Evolutionary conservation across 1,140 invertebrate species (phyloP).

Genomic region (Oncopodura yosiiana): DNA sequence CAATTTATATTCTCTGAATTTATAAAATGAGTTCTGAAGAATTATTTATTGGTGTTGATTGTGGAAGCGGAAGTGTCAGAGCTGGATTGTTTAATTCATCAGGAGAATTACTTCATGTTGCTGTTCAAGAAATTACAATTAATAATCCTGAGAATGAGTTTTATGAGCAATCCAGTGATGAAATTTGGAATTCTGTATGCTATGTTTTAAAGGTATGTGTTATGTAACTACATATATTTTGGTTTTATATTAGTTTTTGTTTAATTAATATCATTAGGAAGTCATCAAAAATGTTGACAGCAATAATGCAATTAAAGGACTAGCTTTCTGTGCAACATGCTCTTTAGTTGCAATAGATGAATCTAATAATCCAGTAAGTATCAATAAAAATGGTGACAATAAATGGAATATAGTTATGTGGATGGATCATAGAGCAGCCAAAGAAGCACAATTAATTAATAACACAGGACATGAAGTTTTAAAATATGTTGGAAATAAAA

Average conservation of each 20-base stretch:
- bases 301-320: conserved; percentile 55
- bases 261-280: conserved; percentile 42
- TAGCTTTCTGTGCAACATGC: conserved; percentile 94
- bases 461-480: conserved; percentile 61
- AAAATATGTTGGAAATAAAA: conserved; percentile 76
- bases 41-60: conserved; percentile 86
- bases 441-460: conserved; percentile 76
- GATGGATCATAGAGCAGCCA: conserved; percentile 87
- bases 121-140: conserved; percentile 57
- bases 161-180: conserved; percentile 85
- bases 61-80: conserved; percentile 79
- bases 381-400: conserved; percentile 50
- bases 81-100: conserved; percentile 59
- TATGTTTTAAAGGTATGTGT: conserved; percentile 54
- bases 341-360: conserved; percentile 74
- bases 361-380: conserved; percentile 57
- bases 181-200: conserved; percentile 73
- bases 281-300: conserved; percentile 49
- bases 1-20: too few relatives aligned
- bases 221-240: background rate
- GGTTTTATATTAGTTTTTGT: background rate
- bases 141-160: conserved; percentile 65
- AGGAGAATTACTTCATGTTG: conserved; percentile 56
- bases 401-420: conserved; percentile 86
- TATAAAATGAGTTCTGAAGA: conserved; percentile 25